Evolutionary conservation across 2,888 invertebrate species (phyloP).

Genomic region (Melinaea menophilus): DNA sequence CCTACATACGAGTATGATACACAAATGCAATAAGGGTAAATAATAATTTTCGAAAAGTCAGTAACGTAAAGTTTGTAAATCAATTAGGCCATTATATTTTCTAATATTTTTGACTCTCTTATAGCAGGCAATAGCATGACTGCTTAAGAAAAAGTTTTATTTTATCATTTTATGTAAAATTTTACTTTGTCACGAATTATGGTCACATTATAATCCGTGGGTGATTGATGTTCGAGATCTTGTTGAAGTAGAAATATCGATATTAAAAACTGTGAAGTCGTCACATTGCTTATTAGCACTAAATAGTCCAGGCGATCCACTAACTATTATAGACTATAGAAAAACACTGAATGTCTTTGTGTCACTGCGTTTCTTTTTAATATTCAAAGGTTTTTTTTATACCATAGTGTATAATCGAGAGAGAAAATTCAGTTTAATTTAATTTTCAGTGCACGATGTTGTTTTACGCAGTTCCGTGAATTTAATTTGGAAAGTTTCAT

Average conservation of each 20-base stretch:
- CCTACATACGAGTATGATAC: neutral
- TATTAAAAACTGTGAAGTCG: too few species aligned
- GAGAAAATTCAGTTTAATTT: constrained; percentile 29
- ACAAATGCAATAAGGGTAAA: too few species aligned
- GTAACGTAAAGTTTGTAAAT: constrained; percentile 12
- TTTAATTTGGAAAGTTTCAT: neutral
- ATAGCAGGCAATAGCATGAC: constrained; percentile 21
- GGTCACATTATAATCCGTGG: too few species aligned
- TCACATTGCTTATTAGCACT: too few species aligned
- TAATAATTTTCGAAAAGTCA: neutral
- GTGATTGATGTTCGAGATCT: too few species aligned
- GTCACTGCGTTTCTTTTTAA: constrained; percentile 29
- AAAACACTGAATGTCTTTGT: constrained; percentile 13
- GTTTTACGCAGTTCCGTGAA: constrained; percentile 12
- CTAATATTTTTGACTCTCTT: constrained; percentile 13
- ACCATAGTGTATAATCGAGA: constrained; percentile 25
- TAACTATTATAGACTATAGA: constrained; percentile 6
- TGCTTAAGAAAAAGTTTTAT: constrained; percentile 17
- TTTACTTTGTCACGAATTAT: too few species aligned
- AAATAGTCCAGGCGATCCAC: too few species aligned
- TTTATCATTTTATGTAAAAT: too few species aligned
- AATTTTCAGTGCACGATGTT: constrained; percentile 24
- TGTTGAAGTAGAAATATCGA: too few species aligned
- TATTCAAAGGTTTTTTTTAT: constrained; percentile 28
- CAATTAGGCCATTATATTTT: constrained; percentile 15